phyloP scores from a whole-genome alignment of 2,797 vertebrate species.

The Gobio occitaniae region DNA sequence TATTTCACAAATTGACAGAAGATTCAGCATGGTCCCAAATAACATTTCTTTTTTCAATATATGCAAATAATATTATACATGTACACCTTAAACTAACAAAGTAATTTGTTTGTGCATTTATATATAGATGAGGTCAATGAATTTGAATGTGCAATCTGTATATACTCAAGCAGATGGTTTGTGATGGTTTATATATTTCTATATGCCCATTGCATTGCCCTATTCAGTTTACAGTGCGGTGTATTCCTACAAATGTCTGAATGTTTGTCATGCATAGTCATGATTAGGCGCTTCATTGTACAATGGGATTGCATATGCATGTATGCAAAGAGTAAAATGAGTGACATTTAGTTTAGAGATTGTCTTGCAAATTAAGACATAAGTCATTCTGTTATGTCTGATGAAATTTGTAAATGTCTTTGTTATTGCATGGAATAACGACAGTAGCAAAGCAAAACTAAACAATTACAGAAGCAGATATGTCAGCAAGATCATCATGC shows the following conservation, averaged over 20 bases:
- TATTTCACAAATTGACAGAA: constrained; percentile 34
- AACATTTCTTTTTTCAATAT: constrained; percentile 67
- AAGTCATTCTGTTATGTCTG: constrained; percentile 37
- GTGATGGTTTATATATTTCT: constrained; percentile 20
- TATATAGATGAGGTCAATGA: constrained; percentile 42
- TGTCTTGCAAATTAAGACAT: constrained; percentile 59
- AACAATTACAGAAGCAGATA: constrained; percentile 22
- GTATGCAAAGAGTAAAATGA: constrained; percentile 39
- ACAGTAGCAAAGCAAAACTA: constrained; percentile 48
- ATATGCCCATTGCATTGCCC: constrained; percentile 27
- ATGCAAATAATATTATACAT: constrained; percentile 60
- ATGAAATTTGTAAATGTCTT: constrained; percentile 12
- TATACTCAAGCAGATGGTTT: constrained; percentile 51
- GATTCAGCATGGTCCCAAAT: constrained; percentile 65
- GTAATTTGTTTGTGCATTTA: constrained; percentile 50
- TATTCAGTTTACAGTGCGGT: constrained; percentile 37
- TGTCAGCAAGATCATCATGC: constrained; percentile 37
- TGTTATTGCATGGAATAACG: constrained; percentile 12
- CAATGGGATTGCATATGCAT: constrained; percentile 43
- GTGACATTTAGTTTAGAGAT: constrained; percentile 48
- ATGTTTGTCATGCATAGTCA: constrained; percentile 52
- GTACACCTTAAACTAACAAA: constrained; percentile 37
- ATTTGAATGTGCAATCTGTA: constrained; percentile 37
- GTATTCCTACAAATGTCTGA: constrained; percentile 35
- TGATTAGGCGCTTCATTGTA: constrained; percentile 45